Base-by-base conservation (phyloP, 2,113 vertebrate species). In the Ramphastos sulfuratus region DNA sequence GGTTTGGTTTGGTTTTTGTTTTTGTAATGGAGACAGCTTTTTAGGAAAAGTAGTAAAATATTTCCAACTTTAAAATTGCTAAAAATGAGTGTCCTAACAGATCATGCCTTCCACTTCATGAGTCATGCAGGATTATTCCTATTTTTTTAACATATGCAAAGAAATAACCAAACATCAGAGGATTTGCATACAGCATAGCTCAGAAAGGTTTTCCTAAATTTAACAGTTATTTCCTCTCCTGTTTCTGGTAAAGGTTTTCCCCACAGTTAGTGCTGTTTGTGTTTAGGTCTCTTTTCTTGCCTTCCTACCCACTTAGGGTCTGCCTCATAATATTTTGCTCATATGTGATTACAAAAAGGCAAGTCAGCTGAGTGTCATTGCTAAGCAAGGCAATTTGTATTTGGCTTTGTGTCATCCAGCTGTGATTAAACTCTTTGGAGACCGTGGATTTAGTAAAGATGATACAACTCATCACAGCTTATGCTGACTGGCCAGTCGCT, bases 351-450 rank as follows among this genome's bases (percentile, higher is more conserved):
- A 17, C 33, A 84, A 63, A 93, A 90, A 65, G 12, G 33, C 65
- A 71, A 80, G 65, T 77, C 80, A 81, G 19, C 33, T 74, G 64
- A 44, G 31, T 91, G 76, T 60, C 65, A 71, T 60, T 88, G 54
- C 69, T 44, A 71, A 91, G 30, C 48, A 81, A 92, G 44, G 66
- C 61, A 81, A 77, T 61, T 89, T 81, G 4, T 74, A 35, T 77
- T 78, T 88, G 70, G 39, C 59, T 94, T 92, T 87, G 39, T 81
- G 87, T 83, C 76, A 84, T 72, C 61, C 61, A 64, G 7, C 56
- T 80, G 61, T 50, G 89, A 91, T 93, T 93, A 85, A 92, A 89
- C 60, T 77, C 78, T 92, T 87, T 64, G 44, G 61, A 87, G 66
- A 73, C 73, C 24, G 25, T 23, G 76, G 65, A 69, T 81, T 94